Evolutionary conservation across 2,888 invertebrate species (phyloP).

Genomic region (Drosophila limbata): DNA sequence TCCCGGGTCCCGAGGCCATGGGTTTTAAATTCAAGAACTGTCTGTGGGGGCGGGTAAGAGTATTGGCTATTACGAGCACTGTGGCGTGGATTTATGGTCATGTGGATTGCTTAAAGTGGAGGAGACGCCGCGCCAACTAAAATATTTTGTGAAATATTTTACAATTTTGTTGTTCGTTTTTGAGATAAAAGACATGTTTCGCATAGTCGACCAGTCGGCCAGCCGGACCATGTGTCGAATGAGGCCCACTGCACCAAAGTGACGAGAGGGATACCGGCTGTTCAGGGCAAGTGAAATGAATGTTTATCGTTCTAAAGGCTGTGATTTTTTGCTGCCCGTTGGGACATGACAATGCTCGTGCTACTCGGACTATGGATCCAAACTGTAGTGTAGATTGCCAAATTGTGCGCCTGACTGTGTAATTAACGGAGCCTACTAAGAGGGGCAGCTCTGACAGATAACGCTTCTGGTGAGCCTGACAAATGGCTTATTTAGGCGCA

Average conservation of each 20-base stretch:
- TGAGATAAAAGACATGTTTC: conserved; percentile 33
- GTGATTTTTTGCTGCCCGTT: conserved; percentile 49
- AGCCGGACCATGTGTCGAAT: neutral
- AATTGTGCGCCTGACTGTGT: conserved; percentile 57
- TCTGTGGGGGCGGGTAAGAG: neutral
- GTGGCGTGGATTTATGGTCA: conserved; percentile 71
- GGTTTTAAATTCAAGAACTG: neutral
- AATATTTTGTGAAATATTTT: conserved; percentile 77
- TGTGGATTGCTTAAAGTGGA: conserved; percentile 75
- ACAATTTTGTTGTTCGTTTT: conserved; percentile 64
- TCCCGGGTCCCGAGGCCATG: neutral
- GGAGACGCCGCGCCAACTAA: conserved; percentile 67
- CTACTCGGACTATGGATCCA: conserved; percentile 15
- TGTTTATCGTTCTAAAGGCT: conserved; percentile 75
- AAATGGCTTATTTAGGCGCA: conserved; percentile 75
- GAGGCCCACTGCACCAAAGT: neutral
- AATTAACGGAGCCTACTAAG: conserved; percentile 62
- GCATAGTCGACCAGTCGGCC: conserved; percentile 27
- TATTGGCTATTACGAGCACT: conserved; percentile 53
- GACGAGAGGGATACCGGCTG: conserved; percentile 23
- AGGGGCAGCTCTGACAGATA: conserved; percentile 28
- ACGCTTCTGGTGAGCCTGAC: conserved; percentile 59
- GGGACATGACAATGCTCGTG: conserved; percentile 44
- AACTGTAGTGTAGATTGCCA: conserved; percentile 46
- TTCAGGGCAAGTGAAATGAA: conserved; percentile 73